Conservation (phyloP, 2,797 vertebrate genomes). For the Sarcophilus harrisii region DNA sequence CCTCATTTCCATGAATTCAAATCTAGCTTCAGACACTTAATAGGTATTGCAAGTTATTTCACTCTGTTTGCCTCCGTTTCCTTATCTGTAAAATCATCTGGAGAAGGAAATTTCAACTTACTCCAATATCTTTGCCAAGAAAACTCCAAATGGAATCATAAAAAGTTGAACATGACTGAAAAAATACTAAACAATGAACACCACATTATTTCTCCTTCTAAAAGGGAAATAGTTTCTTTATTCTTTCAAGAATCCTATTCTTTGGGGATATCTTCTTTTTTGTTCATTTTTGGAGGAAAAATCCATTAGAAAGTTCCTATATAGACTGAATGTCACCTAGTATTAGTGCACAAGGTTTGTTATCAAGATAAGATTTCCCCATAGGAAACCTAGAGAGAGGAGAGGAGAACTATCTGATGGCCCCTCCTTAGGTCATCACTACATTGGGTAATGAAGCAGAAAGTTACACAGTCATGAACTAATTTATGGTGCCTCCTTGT, state of each 20-base stretch:
- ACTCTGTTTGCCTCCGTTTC: not conserved
- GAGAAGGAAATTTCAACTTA: not conserved
- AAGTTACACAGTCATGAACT: conserved; percentile 79
- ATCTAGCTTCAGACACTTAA: not conserved
- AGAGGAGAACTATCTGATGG: conserved; percentile 51
- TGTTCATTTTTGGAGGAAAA: conserved; percentile 68
- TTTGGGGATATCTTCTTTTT: not conserved
- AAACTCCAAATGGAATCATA: not conserved
- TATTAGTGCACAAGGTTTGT: conserved; percentile 67
- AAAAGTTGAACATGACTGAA: not conserved
- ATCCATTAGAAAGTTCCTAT: conserved; percentile 73
- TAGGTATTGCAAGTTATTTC: not conserved
- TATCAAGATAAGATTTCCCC: conserved; percentile 65
- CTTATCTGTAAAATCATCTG: not conserved
- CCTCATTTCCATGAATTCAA: not conserved
- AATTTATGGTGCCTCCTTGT: conserved; percentile 79
- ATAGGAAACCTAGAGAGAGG: conserved; percentile 61
- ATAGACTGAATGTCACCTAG: conserved; percentile 65
- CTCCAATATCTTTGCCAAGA: not conserved
- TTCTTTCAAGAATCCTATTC: not conserved
- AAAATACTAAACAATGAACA: not conserved
- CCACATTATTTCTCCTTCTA: not conserved
- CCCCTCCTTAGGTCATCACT: conserved; percentile 76
- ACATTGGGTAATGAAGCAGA: conserved; percentile 82
- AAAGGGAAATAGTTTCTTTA: not conserved